Percentiles rank a stretch among this genome's conserved stretches.
phyloP scores from a whole-genome alignment of 2,888 invertebrate genomes.

The Limnephilus auricula region DNA sequence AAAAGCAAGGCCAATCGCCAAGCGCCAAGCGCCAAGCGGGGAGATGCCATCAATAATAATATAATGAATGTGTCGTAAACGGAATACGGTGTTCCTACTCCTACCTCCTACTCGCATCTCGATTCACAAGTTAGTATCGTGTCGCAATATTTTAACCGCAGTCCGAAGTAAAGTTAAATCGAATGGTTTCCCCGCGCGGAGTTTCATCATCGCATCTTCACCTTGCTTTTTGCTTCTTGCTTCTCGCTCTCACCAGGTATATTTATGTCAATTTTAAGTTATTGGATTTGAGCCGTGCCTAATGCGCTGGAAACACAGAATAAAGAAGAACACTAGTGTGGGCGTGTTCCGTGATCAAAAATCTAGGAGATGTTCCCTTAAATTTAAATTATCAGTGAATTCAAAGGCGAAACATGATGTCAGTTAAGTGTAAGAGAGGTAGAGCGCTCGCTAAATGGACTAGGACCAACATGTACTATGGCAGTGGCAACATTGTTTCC shows the following conservation, averaged over 20 bases:
- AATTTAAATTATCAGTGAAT: too few relatives aligned
- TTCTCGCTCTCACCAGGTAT: not conserved
- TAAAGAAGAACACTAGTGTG: too few relatives aligned
- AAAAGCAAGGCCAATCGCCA: not conserved
- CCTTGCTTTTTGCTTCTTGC: conserved; percentile 45
- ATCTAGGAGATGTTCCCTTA: too few relatives aligned
- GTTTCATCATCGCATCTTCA: conserved; percentile 36
- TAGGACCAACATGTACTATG: too few relatives aligned
- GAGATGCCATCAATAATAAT: not conserved
- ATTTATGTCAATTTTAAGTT: not conserved
- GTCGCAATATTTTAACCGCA: conserved; percentile 36
- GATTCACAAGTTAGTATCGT: conserved; percentile 20
- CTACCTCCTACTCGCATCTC: not conserved
- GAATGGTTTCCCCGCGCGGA: conserved; percentile 39
- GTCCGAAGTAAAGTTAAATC: conserved; percentile 1
- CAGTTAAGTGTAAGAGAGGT: too few relatives aligned
- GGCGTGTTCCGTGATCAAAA: too few relatives aligned
- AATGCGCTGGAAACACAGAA: not conserved
- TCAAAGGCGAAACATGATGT: too few relatives aligned
- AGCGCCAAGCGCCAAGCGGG: not conserved
- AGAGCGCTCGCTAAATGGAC: too few relatives aligned
- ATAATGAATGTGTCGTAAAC: not conserved
- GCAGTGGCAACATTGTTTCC: too few relatives aligned
- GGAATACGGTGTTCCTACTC: not conserved
- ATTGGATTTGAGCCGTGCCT: not conserved